A percentile compares a stretch with the other conserved stretches of the same genome.
These are phyloP conservation scores for Paramormyrops hopkinsi DNA, from an alignment of 2,797 vertebrate species.

Conservation along the genomic window DNA sequence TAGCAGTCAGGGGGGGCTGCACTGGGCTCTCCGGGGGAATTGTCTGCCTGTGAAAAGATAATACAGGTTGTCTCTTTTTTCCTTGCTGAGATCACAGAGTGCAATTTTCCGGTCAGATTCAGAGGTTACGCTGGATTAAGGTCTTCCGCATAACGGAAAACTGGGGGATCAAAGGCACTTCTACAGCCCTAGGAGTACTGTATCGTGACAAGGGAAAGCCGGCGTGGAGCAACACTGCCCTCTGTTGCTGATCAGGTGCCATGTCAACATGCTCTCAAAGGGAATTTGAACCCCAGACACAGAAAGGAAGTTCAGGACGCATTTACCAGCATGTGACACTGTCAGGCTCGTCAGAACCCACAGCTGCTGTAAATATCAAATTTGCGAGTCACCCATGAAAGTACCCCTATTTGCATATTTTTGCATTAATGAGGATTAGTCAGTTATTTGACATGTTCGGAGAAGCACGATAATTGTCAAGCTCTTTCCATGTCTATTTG, in stretches of 20 bases:
- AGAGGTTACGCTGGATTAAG: constrained; percentile 18
- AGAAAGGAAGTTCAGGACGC: not conserved
- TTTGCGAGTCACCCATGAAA: constrained; percentile 8
- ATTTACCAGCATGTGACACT: not conserved
- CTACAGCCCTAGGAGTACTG: not conserved
- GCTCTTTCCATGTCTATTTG: constrained; percentile 1
- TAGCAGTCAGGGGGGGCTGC: not conserved
- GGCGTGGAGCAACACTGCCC: constrained; percentile 1
- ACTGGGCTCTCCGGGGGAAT: not conserved
- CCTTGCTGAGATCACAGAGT: constrained; percentile 8
- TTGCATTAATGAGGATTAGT: constrained; percentile 22
- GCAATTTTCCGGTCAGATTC: constrained; percentile 11
- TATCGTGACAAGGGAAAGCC: not conserved
- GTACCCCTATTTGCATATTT: constrained; percentile 24
- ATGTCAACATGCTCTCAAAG: not conserved
- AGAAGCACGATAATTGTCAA: not conserved
- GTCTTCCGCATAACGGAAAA: not conserved
- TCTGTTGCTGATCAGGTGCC: constrained; percentile 8
- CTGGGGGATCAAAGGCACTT: not conserved
- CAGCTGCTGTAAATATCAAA: constrained; percentile 13
- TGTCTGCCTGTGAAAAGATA: constrained; percentile 5
- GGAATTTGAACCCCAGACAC: not conserved
- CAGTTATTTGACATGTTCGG: constrained; percentile 1
- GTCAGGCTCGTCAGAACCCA: not conserved
- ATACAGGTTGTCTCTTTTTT: constrained; percentile 3